Evolutionary conservation across 2,888 invertebrate species (phyloP), one percentile per base, ranked within the genome.

Genomic region (Folsomia manolachei): DNA sequence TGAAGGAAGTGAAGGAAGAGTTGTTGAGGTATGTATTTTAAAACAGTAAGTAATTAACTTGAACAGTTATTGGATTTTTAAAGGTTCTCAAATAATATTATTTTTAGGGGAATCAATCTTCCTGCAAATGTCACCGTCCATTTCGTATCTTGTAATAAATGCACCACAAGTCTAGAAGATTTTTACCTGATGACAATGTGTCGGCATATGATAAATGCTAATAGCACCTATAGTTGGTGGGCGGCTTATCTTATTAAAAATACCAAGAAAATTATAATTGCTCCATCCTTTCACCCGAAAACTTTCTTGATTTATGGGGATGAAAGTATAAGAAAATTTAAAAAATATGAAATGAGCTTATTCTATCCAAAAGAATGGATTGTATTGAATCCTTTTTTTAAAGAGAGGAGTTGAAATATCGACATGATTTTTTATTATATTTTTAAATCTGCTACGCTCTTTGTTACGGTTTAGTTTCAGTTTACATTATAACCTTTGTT

Each of bases 211-310:
- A 72, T 72, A 27, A 63, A 64, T 25, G 27, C 69, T 4, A 72
- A 63, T 24, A 72, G 72, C 27, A 69, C 69, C 1, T 72, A 64
- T 24, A 23, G 39, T 14, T 72, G 72, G 72, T 72, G 72, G 72
- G 72, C 72, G 24, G 72, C 69, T 1, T 72, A 60, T 65, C 21
- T 71, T 24, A 71, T 19, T 24, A 21, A 39, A 14, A 51, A 62
- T 21, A 11, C 25, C 1, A 39, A 67, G 2, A 71, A 52, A 63
- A 51, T 63, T 23, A 24, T 71, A 1, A 71, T 71, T 19, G 71
- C 67, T 1, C 61, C 71, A 24, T 14, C 27, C 2, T 71, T 65
- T 14, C 53, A 61, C n/a, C 66, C 71, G 14, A 21, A 27, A n/a
- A 56, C 64, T 27, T 60, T 71, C 25, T 27, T n/a, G 21, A 1